Evolutionary conservation across 2,113 vertebrate genomes (phyloP).

Genomic region (Planiliza haematocheilus): DNA sequence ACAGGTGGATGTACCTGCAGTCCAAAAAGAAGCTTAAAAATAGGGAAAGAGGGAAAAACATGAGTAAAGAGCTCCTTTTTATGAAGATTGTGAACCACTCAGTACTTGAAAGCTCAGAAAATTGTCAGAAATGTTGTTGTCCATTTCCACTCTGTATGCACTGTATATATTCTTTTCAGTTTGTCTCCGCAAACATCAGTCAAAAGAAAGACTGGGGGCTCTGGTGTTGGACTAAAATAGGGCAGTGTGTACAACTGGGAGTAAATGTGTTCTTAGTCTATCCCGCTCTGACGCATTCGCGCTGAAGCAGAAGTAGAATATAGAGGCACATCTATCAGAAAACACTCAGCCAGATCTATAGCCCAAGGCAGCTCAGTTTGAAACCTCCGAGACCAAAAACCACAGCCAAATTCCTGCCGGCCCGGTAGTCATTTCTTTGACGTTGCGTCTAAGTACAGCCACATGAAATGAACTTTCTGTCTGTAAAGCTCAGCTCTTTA

Average conservation of each 20-base stretch:
- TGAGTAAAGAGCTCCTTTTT: slow-evolving; percentile 20
- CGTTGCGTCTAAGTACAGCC: slow-evolving; percentile 1
- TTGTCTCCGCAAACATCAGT: slow-evolving; percentile 43
- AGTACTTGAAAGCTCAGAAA: slow-evolving; percentile 48
- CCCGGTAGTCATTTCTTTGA: slow-evolving; percentile 28
- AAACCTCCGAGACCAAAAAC: slow-evolving; percentile 52
- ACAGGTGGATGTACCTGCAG: too few relatives aligned
- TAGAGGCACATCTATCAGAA: slow-evolving; percentile 73
- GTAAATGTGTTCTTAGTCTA: slow-evolving; percentile 68
- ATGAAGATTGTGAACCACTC: slow-evolving; percentile 41
- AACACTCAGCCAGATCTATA: slow-evolving; percentile 66
- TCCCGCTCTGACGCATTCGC: slow-evolving; percentile 66
- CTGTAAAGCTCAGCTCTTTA: slow-evolving; percentile 3
- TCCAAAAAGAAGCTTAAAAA: background rate
- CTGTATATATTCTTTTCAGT: slow-evolving; percentile 25
- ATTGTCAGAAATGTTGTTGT: slow-evolving; percentile 32
- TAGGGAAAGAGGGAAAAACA: background rate
- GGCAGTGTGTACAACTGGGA: slow-evolving; percentile 69
- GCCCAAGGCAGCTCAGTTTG: slow-evolving; percentile 57
- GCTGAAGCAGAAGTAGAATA: slow-evolving; percentile 55
- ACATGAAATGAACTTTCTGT: slow-evolving; percentile 10
- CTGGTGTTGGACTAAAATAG: slow-evolving; percentile 63
- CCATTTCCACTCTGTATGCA: slow-evolving; percentile 36
- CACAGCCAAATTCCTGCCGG: slow-evolving; percentile 24
- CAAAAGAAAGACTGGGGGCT: slow-evolving; percentile 46